Conservation (phyloP, 2,888 invertebrate genomes). For the Oxycera nigricornis region DNA sequence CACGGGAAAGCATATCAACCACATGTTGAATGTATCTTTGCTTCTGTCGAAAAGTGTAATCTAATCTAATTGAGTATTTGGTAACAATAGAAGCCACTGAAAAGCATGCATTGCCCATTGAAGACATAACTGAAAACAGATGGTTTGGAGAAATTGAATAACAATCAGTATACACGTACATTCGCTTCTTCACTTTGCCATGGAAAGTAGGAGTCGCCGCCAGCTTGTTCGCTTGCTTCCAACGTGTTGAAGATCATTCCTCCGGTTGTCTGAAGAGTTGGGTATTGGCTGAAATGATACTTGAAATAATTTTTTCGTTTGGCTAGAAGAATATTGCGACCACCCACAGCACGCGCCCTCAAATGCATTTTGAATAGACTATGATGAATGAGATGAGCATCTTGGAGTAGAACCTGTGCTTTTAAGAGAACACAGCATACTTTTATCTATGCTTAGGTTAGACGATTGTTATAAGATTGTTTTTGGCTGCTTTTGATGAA, state of each 20-base stretch:
- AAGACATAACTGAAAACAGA: conserved; percentile 25
- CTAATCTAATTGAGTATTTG: conserved; percentile 29
- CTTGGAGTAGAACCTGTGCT: no score
- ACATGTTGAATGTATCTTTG: not conserved
- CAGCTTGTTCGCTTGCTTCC: not conserved
- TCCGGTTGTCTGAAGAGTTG: not conserved
- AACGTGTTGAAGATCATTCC: not conserved
- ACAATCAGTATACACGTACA: conserved; percentile 11
- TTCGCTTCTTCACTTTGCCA: not conserved
- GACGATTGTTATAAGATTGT: no score
- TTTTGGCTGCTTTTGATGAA: no score
- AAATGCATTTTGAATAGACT: not conserved
- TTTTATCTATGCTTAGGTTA: no score
- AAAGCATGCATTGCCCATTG: not conserved
- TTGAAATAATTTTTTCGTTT: not conserved
- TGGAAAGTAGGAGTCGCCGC: not conserved
- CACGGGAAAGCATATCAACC: conserved; percentile 1
- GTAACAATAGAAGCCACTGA: conserved; percentile 28
- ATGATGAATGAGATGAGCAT: no score
- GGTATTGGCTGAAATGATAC: not conserved
- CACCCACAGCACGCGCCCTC: conserved; percentile 25
- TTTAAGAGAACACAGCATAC: no score
- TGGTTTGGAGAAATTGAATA: conserved; percentile 28
- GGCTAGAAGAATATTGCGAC: conserved; percentile 21
- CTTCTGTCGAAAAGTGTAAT: conserved; percentile 5